Evolutionary conservation across 2,888 invertebrate species (phyloP).

Genomic region (Ernsta delagoae): DNA sequence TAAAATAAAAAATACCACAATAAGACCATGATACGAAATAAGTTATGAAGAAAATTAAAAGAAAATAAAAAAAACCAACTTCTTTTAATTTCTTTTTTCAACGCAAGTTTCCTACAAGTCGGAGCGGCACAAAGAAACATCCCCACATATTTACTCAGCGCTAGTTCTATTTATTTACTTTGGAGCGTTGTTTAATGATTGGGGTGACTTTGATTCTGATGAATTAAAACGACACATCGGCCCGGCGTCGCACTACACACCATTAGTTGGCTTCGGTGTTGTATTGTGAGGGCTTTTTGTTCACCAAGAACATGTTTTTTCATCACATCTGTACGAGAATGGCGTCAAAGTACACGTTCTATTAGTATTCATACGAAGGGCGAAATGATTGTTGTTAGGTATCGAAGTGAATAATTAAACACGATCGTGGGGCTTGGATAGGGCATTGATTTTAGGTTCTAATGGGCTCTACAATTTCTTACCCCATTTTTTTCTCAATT

Average conservation of each 20-base stretch:
- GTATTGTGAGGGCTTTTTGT: slow-evolving; percentile 32
- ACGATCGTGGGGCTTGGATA: background rate
- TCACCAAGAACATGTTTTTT: slow-evolving; percentile 39
- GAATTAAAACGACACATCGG: slow-evolving; percentile 65
- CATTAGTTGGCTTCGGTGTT: slow-evolving; percentile 38
- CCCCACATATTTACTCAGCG: slow-evolving; percentile 68
- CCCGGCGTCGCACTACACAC: slow-evolving; percentile 33
- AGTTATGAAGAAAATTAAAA: too few species aligned
- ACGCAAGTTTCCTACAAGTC: background rate
- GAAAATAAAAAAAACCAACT: background rate
- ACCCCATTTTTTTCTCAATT: too few species aligned
- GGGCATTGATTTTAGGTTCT: background rate
- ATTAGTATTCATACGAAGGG: slow-evolving; percentile 30
- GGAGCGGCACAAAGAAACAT: slow-evolving; percentile 45
- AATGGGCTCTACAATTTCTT: background rate
- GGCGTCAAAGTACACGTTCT: slow-evolving; percentile 27
- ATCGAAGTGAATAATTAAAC: slow-evolving; percentile 33
- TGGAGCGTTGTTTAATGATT: slow-evolving; percentile 69
- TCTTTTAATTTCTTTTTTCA: too few species aligned
- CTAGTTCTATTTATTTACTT: slow-evolving; percentile 71
- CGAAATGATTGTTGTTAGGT: slow-evolving; percentile 27
- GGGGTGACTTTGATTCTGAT: slow-evolving; percentile 69
- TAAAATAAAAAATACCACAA: too few species aligned
- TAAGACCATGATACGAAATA: too few species aligned
- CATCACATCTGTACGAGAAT: slow-evolving; percentile 33